phyloP scores from a whole-genome alignment of 2,113 vertebrate species.

The Eolophus roseicapilla region DNA sequence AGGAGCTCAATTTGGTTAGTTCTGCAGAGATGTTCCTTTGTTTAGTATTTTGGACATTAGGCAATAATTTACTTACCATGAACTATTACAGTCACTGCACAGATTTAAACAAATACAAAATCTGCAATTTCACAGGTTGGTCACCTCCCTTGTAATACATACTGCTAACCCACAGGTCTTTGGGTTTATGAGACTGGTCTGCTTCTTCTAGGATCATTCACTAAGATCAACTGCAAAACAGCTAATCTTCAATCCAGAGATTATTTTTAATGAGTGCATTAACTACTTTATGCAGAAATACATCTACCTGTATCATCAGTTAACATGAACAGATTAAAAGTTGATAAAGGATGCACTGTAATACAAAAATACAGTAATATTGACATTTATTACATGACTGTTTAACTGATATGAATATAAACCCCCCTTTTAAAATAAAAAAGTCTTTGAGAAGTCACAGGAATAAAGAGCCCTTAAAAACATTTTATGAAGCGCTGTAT shows the following conservation, averaged over 20 bases:
- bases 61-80: neutral
- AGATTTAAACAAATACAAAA: neutral
- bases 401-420: neutral
- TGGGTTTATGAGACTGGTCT: neutral
- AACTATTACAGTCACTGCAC: neutral
- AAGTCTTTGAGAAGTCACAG: neutral
- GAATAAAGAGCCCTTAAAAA: neutral
- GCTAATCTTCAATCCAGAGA: neutral
- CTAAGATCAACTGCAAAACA: neutral
- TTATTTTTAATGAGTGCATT: conserved; percentile 21
- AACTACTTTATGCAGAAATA: neutral
- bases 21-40: neutral
- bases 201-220: neutral
- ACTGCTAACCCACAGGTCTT: neutral
- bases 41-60: neutral
- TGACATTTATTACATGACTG: neutral
- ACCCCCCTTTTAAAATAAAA: neutral
- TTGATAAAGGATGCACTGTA: neutral
- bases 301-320: neutral
- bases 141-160: neutral
- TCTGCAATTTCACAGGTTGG: neutral
- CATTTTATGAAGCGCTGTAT: neutral
- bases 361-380: neutral
- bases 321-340: neutral
- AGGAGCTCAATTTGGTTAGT: neutral